Evolutionary conservation across 1,140 invertebrate genomes (phyloP).

Genomic region (Drosophila pseudoananassae): DNA sequence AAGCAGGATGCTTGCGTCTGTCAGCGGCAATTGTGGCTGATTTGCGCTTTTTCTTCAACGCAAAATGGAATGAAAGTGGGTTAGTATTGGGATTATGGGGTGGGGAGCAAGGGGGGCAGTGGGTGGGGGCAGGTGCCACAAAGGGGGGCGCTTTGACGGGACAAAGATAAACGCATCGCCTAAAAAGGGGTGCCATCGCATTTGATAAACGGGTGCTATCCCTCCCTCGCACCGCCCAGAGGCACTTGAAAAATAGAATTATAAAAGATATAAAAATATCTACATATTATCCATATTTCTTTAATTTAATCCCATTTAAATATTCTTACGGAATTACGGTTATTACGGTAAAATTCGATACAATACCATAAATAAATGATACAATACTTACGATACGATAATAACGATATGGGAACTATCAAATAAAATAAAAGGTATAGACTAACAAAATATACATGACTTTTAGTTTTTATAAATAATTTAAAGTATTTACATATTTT

Average conservation of each 20-base stretch:
- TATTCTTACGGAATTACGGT: too few species aligned
- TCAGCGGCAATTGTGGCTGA: slow-evolving; percentile 80
- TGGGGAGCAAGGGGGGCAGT: neutral
- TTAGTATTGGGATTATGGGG: neutral
- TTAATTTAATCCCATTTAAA: too few species aligned
- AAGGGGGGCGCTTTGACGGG: neutral
- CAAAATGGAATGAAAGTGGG: slow-evolving; percentile 9
- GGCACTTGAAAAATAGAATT: neutral
- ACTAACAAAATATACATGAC: too few species aligned
- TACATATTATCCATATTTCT: too few species aligned
- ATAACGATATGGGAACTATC: too few species aligned
- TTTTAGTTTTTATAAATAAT: too few species aligned
- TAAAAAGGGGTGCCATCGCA: slow-evolving; percentile 8
- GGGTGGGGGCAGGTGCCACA: neutral
- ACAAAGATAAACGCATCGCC: slow-evolving; percentile 40
- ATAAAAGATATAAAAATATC: too few species aligned
- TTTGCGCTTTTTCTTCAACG: slow-evolving; percentile 70
- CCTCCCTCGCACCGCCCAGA: neutral
- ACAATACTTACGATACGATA: too few species aligned
- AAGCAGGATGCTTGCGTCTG: slow-evolving; percentile 74
- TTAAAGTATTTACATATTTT: too few species aligned
- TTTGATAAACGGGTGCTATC: slow-evolving; percentile 67
- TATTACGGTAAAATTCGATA: too few species aligned
- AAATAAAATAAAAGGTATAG: too few species aligned
- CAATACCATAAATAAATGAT: too few species aligned